Base-by-base conservation (phyloP, 1,140 invertebrate genomes). In the Potamilus streckersoni region DNA sequence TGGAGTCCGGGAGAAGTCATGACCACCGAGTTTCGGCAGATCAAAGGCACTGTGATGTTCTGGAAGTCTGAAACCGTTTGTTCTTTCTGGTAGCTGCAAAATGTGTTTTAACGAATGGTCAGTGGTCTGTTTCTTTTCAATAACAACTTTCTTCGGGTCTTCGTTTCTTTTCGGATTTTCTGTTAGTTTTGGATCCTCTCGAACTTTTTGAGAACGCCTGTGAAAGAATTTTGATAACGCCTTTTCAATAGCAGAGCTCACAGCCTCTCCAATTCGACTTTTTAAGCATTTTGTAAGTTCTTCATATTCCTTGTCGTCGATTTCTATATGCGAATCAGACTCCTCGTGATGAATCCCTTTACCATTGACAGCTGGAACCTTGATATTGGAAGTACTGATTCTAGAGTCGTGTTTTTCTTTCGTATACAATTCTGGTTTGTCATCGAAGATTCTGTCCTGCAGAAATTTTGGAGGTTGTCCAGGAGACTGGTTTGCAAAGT, bases 191-290 rank as follows among this genome's bases (percentile, higher is more conserved):
- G 65, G 64, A 23, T 31, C 31, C 20, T 73, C 65, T 20, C 59
- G 56, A 31, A 57, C 61, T 17, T 57, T 56, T 27, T 19, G 20
- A 73, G 73, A 63, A 60, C 72, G 72, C 63, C 79, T 79, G 69
- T 71, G 64, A 69, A 77, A 77, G 65, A 77, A 77, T 62, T 73
- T 80, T 69, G 78, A 74, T 65, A 64, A 94, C 94, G 80, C 77
- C 75, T 81, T 80, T 63, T 81, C 69, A 38, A 72, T 67, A 61
- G 97, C 91, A 57, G 78, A 78, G 69, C 79, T 83, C 23, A 89
- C 80, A 38, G 83, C 96, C 70, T 95, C 93, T 19, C 94, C 94
- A 74, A 98, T 95, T 91, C 98, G 96, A 59, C 93, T 93, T 90
- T 98, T 98, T 61, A 77, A 70, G 62, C 64, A 67, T 57, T 65